phyloP scores from a whole-genome alignment of 1,140 invertebrate genomes.

The Vanessa atalanta region DNA sequence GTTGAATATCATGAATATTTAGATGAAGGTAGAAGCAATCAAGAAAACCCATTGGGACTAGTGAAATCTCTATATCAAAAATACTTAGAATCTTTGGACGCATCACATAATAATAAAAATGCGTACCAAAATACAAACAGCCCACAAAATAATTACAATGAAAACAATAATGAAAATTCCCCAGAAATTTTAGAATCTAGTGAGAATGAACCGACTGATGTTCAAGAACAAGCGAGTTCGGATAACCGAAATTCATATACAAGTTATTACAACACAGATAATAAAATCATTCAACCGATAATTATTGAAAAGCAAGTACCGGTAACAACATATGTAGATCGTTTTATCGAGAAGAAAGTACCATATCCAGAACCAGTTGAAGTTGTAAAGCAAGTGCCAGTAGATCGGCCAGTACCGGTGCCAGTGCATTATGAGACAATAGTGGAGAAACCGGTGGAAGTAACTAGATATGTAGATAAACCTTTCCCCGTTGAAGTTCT shows the following conservation, averaged over 20 bases:
- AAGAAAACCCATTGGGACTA: conserved; percentile 51
- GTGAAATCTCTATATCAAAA: conserved; percentile 59
- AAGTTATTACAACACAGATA: conserved; percentile 45
- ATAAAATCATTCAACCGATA: conserved; percentile 67
- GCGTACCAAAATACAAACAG: conserved; percentile 46
- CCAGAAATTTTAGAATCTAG: conserved; percentile 59
- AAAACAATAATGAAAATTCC: conserved; percentile 45
- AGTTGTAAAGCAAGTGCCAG: conserved; percentile 69
- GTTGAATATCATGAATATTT: conserved; percentile 79
- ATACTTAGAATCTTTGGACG: conserved; percentile 54
- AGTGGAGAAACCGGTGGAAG: conserved; percentile 79
- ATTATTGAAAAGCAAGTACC: conserved; percentile 81
- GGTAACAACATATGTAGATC: conserved; percentile 79
- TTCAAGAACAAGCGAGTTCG: conserved; percentile 49
- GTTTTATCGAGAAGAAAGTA: conserved; percentile 79
- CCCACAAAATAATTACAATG: conserved; percentile 44
- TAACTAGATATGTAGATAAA: conserved; percentile 77
- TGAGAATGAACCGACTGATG: conserved; percentile 56
- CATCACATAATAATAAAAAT: conserved; percentile 54
- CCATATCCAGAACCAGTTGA: conserved; percentile 80
- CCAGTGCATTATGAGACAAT: conserved; percentile 79
- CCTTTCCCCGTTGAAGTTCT: conserved; percentile 75
- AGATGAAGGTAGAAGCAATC: conserved; percentile 65
- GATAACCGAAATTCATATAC: conserved; percentile 49
- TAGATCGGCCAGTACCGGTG: conserved; percentile 79